Percentiles rank a stretch among this genome's conserved stretches.
These are phyloP conservation scores for Caenorhabditis virilis DNA, from an alignment of 2,888 invertebrate genomes.

Conservation along the genomic window DNA sequence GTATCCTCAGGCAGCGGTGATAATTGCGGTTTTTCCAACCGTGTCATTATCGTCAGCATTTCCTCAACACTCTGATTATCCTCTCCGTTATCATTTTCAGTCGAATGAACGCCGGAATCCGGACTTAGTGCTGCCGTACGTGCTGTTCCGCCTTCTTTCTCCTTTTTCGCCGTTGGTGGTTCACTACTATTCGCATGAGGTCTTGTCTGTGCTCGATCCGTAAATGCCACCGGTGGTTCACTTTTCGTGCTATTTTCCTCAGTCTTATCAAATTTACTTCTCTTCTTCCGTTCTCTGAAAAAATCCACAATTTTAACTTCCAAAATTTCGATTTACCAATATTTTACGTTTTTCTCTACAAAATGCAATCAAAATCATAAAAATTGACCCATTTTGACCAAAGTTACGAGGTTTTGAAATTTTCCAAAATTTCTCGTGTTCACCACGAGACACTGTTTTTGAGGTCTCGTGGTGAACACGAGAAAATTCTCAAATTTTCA, in stretches of 20 bases:
- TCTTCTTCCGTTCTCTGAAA: background rate
- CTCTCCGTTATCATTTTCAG: constrained; percentile 34
- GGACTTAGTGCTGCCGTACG: constrained; percentile 12
- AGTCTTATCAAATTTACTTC: background rate
- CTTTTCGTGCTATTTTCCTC: too few relatives aligned
- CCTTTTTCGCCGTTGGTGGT: too few relatives aligned
- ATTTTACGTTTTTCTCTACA: too few relatives aligned
- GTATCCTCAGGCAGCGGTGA: constrained; percentile 14
- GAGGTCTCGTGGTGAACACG: background rate
- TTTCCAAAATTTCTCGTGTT: too few relatives aligned
- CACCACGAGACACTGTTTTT: too few relatives aligned
- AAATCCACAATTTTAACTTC: background rate
- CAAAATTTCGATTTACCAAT: too few relatives aligned
- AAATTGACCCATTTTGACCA: too few relatives aligned
- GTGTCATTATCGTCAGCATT: constrained; percentile 30
- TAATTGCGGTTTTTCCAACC: constrained; percentile 15
- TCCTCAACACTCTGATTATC: constrained; percentile 27
- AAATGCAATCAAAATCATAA: too few relatives aligned
- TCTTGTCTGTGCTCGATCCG: too few relatives aligned
- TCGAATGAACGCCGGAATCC: constrained; percentile 45
- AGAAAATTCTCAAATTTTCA: background rate
- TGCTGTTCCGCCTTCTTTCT: background rate
- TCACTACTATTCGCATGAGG: too few relatives aligned
- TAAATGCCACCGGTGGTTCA: too few relatives aligned
- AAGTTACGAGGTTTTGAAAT: background rate